Evolutionary conservation across 2,888 invertebrate species (phyloP), one percentile per base, ranked within the genome.

Genomic region (Caenorhabditis drosophilae): DNA sequence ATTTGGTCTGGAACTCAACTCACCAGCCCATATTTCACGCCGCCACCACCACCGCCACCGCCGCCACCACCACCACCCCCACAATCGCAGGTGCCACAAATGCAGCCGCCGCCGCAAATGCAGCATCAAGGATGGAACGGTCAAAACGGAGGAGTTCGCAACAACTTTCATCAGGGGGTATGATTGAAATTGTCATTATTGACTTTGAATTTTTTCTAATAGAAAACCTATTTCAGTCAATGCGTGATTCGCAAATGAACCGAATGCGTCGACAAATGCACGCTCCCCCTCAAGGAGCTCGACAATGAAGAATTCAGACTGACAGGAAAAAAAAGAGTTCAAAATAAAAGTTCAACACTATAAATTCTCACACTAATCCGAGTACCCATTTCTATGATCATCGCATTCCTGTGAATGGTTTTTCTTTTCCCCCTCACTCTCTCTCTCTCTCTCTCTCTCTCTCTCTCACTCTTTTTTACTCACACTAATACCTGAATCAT

Each of bases 161-260:
- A 26, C 12, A 9, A 42, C 35, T 45, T 27, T 27, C 31, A n/a
- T n/a, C n/a, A n/a, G n/a, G n/a, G n/a, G n/a, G n/a, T n/a, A n/a
- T n/a, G n/a, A n/a, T n/a, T n/a, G n/a, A n/a, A n/a, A n/a, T n/a
- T n/a, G n/a, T n/a, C n/a, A n/a, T n/a, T n/a, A n/a, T n/a, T n/a
- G n/a, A n/a, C n/a, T n/a, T n/a, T n/a, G n/a, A n/a, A n/a, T n/a
- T n/a, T n/a, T n/a, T n/a, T n/a, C n/a, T n/a, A n/a, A n/a, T n/a
- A n/a, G n/a, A n/a, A n/a, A n/a, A n/a, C n/a, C 15, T 23, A 20
- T 64, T 64, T 55, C 58, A 64, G 58, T 51, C 49, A 50, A 36
- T 26, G 27, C 61, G 56, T 48, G 56, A 62, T 47, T 56, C 48
- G 44, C 62, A 58, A 50, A 53, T 64, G 64, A 58, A 64, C 48